A percentile compares a stretch with the other conserved stretches of the same genome.
Conservation (phyloP, 2,888 invertebrate genomes). For the Callyntrura guangdongensis region DNA sequence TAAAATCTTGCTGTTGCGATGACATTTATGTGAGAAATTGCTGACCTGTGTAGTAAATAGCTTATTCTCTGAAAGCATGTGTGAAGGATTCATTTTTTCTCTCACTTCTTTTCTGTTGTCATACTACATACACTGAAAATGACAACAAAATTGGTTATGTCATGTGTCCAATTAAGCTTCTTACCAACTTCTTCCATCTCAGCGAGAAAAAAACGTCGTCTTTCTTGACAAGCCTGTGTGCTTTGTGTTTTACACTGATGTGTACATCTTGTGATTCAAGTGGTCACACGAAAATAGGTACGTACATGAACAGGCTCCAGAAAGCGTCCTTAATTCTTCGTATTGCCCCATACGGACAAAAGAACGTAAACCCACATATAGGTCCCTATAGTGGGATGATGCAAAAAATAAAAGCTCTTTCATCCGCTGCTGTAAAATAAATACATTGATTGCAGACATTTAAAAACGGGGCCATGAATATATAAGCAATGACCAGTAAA, state of each 20-base stretch:
- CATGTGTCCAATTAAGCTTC: conserved; percentile 54
- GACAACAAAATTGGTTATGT: conserved; percentile 41
- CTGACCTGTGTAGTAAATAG: neutral
- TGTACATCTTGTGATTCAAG: neutral
- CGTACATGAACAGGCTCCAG: no score
- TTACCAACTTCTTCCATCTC: conserved; percentile 1
- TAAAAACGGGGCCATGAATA: neutral
- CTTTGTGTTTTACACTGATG: neutral
- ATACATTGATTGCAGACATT: conserved; percentile 7
- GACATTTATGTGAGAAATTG: neutral
- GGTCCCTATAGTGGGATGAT: no score
- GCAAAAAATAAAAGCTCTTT: no score
- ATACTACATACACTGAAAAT: neutral
- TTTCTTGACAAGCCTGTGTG: neutral
- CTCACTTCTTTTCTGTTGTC: conserved; percentile 9
- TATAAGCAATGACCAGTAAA: neutral
- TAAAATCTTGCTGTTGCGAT: neutral
- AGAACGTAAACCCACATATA: no score
- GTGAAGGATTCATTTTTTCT: conserved; percentile 5
- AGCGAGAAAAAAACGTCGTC: neutral
- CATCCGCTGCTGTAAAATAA: no score
- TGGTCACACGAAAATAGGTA: no score
- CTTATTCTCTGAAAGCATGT: neutral
- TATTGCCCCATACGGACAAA: no score
- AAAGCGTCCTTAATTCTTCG: no score